These are phyloP conservation scores for Gambelia wislizenii DNA, from an alignment of 2,797 vertebrate species.

Conservation along the genomic window DNA sequence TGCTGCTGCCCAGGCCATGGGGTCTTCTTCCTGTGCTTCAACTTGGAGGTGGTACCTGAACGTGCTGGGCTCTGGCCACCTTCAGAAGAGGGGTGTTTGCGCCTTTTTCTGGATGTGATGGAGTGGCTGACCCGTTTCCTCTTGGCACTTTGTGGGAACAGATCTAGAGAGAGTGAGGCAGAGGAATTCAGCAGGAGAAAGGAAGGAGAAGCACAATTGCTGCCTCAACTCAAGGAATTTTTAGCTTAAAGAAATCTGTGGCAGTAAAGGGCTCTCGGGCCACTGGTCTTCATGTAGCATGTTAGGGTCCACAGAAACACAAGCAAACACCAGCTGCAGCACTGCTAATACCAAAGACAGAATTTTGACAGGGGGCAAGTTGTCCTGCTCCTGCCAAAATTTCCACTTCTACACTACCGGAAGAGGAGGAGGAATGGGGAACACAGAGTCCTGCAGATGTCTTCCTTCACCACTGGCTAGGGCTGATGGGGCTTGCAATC, in stretches of 20 bases:
- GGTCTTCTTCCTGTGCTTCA: background rate
- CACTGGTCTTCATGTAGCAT: background rate
- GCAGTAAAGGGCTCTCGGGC: background rate
- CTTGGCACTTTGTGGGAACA: slow-evolving; percentile 31
- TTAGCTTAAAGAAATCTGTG: background rate
- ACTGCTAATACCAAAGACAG: background rate
- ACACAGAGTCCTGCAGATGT: background rate
- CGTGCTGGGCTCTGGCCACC: background rate
- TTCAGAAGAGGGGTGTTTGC: fast-evolving
- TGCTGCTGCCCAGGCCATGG: fast-evolving
- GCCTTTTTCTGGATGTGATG: background rate
- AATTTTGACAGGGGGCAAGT: background rate
- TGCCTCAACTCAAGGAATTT: background rate
- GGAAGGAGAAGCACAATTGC: background rate
- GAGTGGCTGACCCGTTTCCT: background rate
- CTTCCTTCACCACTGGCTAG: background rate
- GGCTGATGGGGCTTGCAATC: background rate
- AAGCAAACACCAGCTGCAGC: background rate
- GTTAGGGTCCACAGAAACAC: background rate
- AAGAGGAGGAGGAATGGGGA: background rate
- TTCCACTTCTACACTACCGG: background rate
- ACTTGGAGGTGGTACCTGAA: background rate
- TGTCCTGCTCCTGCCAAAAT: background rate
- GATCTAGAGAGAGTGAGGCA: slow-evolving; percentile 18
- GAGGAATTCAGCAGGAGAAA: background rate